Conservation (phyloP, 2,888 invertebrate genomes). For the Dendrolimus pini region DNA sequence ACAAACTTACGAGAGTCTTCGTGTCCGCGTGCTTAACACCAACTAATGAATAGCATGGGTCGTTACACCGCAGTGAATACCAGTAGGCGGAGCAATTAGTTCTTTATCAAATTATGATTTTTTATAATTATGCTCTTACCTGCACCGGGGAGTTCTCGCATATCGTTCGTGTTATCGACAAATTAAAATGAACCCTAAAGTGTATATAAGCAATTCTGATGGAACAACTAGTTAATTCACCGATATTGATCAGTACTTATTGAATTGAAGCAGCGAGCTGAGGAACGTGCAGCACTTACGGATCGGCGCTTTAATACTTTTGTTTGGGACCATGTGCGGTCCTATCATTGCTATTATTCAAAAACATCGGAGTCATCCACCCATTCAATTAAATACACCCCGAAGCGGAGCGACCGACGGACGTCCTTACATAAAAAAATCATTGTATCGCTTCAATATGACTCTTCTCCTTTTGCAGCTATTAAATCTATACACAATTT, state of each 20-base stretch:
- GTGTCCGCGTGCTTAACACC: no score
- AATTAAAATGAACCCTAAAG: not conserved
- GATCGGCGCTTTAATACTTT: slow-evolving; percentile 26
- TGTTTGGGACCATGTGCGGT: slow-evolving; percentile 47
- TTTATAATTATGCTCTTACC: no score
- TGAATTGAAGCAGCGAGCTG: not conserved
- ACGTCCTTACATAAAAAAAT: slow-evolving; percentile 47
- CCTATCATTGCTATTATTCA: slow-evolving; percentile 58
- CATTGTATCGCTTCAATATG: slow-evolving; percentile 46
- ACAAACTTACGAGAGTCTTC: no score
- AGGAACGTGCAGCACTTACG: slow-evolving; percentile 5
- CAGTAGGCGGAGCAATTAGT: no score
- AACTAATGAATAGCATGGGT: no score
- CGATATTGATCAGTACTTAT: not conserved
- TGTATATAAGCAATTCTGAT: not conserved
- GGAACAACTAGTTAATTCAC: not conserved
- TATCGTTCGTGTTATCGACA: no score
- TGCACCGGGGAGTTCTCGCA: no score
- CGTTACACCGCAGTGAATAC: no score
- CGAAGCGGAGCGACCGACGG: slow-evolving; percentile 50
- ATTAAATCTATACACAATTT: slow-evolving; percentile 58
- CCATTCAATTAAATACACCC: slow-evolving; percentile 58
- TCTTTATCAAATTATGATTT: no score
- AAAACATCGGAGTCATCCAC: slow-evolving; percentile 61
- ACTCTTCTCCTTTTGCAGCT: slow-evolving; percentile 56